phyloP scores from a whole-genome alignment of 2,888 invertebrate genomes.

The Lamellibrachia satsuma region DNA sequence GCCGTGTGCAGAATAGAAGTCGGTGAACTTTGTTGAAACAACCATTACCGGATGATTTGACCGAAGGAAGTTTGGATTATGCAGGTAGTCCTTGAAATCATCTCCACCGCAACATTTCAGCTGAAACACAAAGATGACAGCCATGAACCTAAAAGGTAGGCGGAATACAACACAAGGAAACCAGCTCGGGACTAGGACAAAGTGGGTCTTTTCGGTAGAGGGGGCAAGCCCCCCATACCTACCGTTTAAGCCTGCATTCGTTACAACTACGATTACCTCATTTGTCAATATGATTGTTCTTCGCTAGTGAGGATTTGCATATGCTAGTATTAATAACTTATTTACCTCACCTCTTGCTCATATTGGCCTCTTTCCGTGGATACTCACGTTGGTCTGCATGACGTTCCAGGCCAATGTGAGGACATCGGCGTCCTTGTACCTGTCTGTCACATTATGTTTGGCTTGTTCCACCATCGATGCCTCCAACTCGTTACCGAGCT shows the following conservation, averaged over 20 bases:
- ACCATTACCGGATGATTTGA: background rate
- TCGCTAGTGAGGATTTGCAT: too few species aligned
- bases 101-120: background rate
- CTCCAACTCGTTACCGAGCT: background rate
- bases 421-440: background rate
- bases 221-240: too few species aligned
- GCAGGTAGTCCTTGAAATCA: background rate
- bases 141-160: background rate
- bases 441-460: background rate
- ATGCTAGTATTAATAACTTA: background rate
- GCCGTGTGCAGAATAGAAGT: background rate
- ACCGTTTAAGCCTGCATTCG: too few species aligned
- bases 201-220: too few species aligned
- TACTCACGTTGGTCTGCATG: slow-evolving; percentile 18
- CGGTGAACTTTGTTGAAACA: background rate
- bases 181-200: too few species aligned
- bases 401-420: background rate
- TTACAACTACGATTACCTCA: too few species aligned
- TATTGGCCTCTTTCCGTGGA: background rate
- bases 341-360: background rate
- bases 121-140: background rate
- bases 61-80: background rate
- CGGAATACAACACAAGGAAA: background rate
- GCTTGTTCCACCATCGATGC: background rate
- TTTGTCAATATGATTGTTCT: too few species aligned